Percentiles rank a stretch among this genome's conserved stretches.
Evolutionary conservation across 2,797 vertebrate species (phyloP).

Genomic region (Menidia menidia): DNA sequence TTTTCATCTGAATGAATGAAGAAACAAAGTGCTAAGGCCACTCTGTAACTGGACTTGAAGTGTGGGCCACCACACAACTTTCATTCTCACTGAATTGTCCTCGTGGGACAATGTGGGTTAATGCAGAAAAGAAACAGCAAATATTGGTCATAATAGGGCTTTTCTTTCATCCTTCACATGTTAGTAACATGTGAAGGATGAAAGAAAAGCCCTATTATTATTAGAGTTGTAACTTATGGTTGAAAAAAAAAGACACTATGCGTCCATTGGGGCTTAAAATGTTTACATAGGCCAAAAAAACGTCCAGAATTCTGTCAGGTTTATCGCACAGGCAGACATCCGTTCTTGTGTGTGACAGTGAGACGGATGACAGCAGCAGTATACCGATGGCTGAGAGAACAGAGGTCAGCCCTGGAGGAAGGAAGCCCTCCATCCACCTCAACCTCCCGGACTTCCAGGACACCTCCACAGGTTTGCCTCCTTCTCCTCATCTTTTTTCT

Average conservation of each 20-base stretch:
- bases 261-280: neutral
- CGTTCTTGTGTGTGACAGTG: conserved; percentile 80
- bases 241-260: neutral
- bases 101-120: too few species aligned
- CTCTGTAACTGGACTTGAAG: too few species aligned
- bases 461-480: conserved; percentile 86
- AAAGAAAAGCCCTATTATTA: too few species aligned
- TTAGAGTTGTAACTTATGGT: too few species aligned
- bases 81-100: too few species aligned
- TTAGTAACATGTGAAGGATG: too few species aligned
- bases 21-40: too few species aligned
- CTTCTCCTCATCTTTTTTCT: conserved; percentile 1
- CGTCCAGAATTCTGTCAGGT: neutral
- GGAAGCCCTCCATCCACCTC: conserved; percentile 90
- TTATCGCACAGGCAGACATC: neutral
- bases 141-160: too few species aligned
- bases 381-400: conserved; percentile 80
- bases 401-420: conserved; percentile 74
- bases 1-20: too few species aligned
- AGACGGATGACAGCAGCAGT: conserved; percentile 91
- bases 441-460: conserved; percentile 92
- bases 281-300: neutral
- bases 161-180: too few species aligned
- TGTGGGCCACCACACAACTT: too few species aligned
- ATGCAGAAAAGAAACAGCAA: too few species aligned